Conservation (phyloP, 1,140 invertebrate genomes). For the Drosophila lowei region DNA sequence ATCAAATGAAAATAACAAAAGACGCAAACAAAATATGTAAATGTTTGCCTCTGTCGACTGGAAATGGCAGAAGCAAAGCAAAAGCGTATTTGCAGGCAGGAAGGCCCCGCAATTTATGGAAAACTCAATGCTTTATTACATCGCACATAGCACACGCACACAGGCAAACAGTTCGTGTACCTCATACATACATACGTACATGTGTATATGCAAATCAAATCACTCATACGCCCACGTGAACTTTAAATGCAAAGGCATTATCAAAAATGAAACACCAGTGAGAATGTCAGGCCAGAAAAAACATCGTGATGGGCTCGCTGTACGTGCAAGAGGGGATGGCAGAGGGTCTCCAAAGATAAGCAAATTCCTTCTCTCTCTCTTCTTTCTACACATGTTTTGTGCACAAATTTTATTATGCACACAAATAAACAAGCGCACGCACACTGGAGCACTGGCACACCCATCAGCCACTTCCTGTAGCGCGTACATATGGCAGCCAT, state of each 20-base stretch:
- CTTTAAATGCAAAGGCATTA: slow-evolving; percentile 68
- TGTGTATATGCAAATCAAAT: slow-evolving; percentile 74
- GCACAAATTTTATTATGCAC: slow-evolving; percentile 77
- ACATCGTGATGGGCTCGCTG: slow-evolving; percentile 6
- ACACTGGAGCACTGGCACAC: background rate
- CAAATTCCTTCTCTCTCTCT: slow-evolving; percentile 60
- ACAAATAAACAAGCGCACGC: slow-evolving; percentile 54
- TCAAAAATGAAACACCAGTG: slow-evolving; percentile 79
- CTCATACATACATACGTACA: slow-evolving; percentile 1
- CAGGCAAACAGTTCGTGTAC: slow-evolving; percentile 12
- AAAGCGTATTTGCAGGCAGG: slow-evolving; percentile 36
- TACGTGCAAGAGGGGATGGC: slow-evolving; percentile 11
- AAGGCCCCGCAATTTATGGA: slow-evolving; percentile 60
- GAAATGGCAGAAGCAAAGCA: slow-evolving; percentile 42
- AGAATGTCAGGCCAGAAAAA: slow-evolving; percentile 65
- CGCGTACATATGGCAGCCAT: slow-evolving; percentile 65
- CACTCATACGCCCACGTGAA: slow-evolving; percentile 67
- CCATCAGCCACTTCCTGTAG: slow-evolving; percentile 13
- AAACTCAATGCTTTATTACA: slow-evolving; percentile 78
- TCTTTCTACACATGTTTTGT: slow-evolving; percentile 67
- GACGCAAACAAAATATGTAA: slow-evolving; percentile 51
- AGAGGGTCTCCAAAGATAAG: slow-evolving; percentile 68
- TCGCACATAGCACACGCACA: slow-evolving; percentile 48
- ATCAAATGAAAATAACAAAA: slow-evolving; percentile 74
- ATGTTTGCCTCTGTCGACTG: slow-evolving; percentile 22